phyloP scores from a whole-genome alignment of 1,140 invertebrate species.

The Luehdorfia chinensis region DNA sequence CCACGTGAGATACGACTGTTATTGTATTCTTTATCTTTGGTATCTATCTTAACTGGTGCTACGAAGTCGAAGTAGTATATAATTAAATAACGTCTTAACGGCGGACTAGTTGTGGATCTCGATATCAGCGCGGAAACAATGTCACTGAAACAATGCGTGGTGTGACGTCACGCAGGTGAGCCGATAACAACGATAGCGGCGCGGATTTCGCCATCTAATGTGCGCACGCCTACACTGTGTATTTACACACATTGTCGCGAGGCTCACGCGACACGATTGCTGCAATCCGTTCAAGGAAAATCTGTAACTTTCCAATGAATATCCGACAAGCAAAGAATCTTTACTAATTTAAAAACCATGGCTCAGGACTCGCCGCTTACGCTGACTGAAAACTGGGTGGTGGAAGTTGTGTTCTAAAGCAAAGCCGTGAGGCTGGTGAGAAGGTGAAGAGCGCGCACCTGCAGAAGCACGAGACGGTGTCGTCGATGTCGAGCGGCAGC shows the following conservation, averaged over 20 bases:
- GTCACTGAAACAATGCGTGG: neutral
- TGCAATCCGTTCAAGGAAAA: neutral
- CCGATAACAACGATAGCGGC: constrained; percentile 31
- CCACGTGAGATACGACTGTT: neutral
- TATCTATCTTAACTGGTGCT: neutral
- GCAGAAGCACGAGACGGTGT: constrained; percentile 86
- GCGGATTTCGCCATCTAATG: constrained; percentile 11
- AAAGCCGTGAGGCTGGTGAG: constrained; percentile 4
- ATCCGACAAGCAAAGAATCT: no score
- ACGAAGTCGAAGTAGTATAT: neutral
- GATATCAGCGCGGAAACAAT: no score
- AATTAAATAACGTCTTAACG: no score
- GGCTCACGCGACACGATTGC: neutral
- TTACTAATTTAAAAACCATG: no score
- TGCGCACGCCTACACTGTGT: neutral
- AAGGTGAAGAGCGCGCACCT: constrained; percentile 68
- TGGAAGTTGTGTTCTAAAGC: neutral
- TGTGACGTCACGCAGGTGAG: constrained; percentile 57
- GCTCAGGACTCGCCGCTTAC: no score
- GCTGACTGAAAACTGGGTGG: no score
- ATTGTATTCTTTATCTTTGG: no score
- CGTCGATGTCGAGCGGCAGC: constrained; percentile 81
- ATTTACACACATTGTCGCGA: neutral
- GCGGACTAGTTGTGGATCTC: no score
- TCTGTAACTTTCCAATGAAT: neutral